phyloP scores from a whole-genome alignment of 2,888 invertebrate genomes.

The Hyposoter didymator region DNA sequence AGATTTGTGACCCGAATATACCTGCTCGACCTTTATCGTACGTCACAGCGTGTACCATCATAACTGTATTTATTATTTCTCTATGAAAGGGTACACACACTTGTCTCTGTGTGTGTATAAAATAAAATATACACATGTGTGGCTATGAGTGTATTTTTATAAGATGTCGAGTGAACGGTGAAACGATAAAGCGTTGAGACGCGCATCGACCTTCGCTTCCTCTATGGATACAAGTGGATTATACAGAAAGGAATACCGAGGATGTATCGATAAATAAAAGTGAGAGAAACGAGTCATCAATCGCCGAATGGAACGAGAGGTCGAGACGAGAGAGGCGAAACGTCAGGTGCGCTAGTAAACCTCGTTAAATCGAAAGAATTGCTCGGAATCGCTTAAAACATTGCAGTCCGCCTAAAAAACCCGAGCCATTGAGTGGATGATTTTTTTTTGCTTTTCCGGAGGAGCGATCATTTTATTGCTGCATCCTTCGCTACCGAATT shows the following conservation, averaged over 20 bases:
- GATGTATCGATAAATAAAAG: constrained; percentile 45
- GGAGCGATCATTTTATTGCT: neutral
- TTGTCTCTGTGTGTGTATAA: neutral
- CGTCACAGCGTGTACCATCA: constrained; percentile 17
- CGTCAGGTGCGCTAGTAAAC: constrained; percentile 20
- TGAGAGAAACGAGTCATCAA: constrained; percentile 44
- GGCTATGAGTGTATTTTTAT: neutral
- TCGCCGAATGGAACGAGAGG: constrained; percentile 39
- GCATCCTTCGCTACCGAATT: neutral
- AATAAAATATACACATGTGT: neutral
- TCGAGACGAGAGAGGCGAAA: constrained; percentile 27
- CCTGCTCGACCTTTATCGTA: constrained; percentile 59
- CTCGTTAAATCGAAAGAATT: constrained; percentile 29
- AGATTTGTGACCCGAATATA: constrained; percentile 53
- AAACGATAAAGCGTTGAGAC: constrained; percentile 59
- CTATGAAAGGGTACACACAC: neutral
- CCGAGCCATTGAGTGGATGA: neutral
- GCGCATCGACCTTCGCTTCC: constrained; percentile 64
- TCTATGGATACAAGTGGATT: constrained; percentile 39
- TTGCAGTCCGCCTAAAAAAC: neutral
- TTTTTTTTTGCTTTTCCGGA: neutral
- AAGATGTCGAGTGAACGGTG: constrained; percentile 60
- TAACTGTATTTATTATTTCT: constrained; percentile 38
- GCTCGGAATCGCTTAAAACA: constrained; percentile 23
- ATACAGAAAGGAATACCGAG: constrained; percentile 48